phyloP scores from a whole-genome alignment of 2,888 invertebrate genomes.

The Brachylomia viminalis region DNA sequence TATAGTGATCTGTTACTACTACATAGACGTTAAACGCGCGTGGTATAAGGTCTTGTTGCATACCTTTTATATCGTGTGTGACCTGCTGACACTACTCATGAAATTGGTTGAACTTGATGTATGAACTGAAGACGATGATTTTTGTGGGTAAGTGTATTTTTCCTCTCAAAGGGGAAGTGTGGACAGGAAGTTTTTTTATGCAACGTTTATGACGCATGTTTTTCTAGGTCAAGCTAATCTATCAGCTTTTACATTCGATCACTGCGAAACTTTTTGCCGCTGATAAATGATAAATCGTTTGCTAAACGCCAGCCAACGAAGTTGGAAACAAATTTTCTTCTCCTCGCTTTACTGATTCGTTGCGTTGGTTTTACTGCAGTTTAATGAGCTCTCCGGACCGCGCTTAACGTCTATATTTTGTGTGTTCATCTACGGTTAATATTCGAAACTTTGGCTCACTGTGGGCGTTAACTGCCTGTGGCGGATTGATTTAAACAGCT shows the following conservation, averaged over 20 bases:
- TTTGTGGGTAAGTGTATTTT: slow-evolving; percentile 68
- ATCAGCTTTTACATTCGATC: neutral
- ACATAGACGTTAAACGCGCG: slow-evolving; percentile 82
- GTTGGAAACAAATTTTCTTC: neutral
- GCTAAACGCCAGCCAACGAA: neutral
- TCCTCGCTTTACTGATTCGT: slow-evolving; percentile 19
- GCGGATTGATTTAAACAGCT: slow-evolving; percentile 25
- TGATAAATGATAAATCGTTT: neutral
- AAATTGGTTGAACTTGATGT: slow-evolving; percentile 83
- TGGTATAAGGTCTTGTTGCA: slow-evolving; percentile 86
- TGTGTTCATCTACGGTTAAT: slow-evolving; percentile 27
- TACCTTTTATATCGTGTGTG: slow-evolving; percentile 84
- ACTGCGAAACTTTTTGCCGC: neutral
- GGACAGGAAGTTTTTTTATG: neutral
- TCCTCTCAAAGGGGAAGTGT: neutral
- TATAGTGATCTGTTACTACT: slow-evolving; percentile 76
- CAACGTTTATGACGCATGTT: neutral
- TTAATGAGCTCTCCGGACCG: slow-evolving; percentile 34
- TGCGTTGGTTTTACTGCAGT: slow-evolving; percentile 37
- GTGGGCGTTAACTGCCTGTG: slow-evolving; percentile 28
- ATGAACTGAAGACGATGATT: slow-evolving; percentile 76
- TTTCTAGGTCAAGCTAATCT: too few species aligned
- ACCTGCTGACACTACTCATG: slow-evolving; percentile 85
- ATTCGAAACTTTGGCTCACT: slow-evolving; percentile 31
- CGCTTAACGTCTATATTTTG: slow-evolving; percentile 24